Evolutionary conservation across 2,113 vertebrate genomes (phyloP).

Genomic region (Formicarius rufipectus): DNA sequence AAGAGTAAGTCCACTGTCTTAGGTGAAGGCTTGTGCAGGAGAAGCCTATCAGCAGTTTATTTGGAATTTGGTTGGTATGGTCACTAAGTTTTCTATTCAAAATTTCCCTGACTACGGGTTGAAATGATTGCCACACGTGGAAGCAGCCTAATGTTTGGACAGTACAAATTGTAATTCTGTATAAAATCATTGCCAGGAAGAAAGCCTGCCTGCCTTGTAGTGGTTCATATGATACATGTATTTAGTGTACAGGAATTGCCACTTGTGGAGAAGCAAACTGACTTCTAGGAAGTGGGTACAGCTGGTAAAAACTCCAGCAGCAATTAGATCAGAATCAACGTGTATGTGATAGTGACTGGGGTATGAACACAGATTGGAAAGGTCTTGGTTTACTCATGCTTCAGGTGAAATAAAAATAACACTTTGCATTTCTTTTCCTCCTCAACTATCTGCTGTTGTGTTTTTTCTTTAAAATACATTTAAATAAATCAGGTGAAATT

Average conservation of each 20-base stretch:
- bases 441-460: not conserved
- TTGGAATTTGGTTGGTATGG: not conserved
- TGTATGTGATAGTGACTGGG: not conserved
- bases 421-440: not conserved
- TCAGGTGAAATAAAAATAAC: not conserved
- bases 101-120: not conserved
- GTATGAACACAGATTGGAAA: not conserved
- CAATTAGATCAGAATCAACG: accelerated
- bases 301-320: not conserved
- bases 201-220: not conserved
- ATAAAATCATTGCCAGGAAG: not conserved
- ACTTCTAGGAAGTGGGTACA: not conserved
- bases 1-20: not conserved
- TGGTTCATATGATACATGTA: accelerated
- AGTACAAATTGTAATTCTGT: not conserved
- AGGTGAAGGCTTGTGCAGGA: not conserved
- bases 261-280: not conserved
- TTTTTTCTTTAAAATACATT: conserved; percentile 6
- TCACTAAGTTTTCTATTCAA: not conserved
- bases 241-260: not conserved
- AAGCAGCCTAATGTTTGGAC: not conserved
- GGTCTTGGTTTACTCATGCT: not conserved
- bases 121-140: not conserved
- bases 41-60: not conserved
- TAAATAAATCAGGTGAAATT: not conserved